Conservation (phyloP, 2,113 vertebrate species). For the Oreochromis spilurus region DNA sequence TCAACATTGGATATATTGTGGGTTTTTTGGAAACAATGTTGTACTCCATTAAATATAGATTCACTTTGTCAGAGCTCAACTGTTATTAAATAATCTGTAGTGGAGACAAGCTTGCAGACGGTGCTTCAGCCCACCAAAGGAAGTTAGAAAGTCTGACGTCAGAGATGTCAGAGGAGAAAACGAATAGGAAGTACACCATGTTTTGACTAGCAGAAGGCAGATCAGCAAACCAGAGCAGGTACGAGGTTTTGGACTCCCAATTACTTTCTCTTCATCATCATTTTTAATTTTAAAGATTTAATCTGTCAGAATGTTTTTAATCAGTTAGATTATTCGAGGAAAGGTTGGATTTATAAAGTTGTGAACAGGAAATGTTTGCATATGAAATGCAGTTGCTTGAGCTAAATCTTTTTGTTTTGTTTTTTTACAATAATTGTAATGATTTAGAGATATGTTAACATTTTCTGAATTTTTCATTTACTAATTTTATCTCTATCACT, state of each 20-base stretch:
- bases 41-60: background rate
- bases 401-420: background rate
- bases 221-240: conserved; percentile 1
- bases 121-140: background rate
- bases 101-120: background rate
- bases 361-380: background rate
- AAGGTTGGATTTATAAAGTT: background rate
- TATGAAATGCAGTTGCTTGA: background rate
- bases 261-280: background rate
- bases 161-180: background rate
- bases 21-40: background rate
- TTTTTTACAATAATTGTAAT: too few relatives aligned
- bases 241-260: background rate
- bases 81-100: background rate
- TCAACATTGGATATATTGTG: background rate
- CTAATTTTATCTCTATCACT: background rate
- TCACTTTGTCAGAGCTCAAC: background rate
- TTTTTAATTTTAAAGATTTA: background rate
- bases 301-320: background rate
- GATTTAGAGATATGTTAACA: background rate
- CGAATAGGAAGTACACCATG: background rate
- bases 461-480: background rate
- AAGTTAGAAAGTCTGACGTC: background rate
- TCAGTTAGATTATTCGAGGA: background rate
- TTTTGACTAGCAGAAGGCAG: background rate